phyloP scores from a whole-genome alignment of 2,888 invertebrate species.

The Labia minor region DNA sequence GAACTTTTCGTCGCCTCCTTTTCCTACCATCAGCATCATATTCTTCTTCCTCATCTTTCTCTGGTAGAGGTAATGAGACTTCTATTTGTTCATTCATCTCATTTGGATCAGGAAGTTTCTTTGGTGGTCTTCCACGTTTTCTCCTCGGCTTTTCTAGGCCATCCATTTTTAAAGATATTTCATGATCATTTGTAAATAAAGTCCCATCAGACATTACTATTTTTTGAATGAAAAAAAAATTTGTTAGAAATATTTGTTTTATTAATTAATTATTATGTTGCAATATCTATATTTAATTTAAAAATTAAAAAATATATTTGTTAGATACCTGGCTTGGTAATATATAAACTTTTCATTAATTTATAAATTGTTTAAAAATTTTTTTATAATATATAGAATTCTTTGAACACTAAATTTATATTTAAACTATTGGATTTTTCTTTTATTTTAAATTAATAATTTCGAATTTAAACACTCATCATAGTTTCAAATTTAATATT shows the following conservation, averaged over 20 bases:
- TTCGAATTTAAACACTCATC: too few relatives aligned
- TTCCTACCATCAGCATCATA: constrained; percentile 46
- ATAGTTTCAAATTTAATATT: too few relatives aligned
- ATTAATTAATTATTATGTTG: not conserved
- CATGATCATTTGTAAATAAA: constrained; percentile 53
- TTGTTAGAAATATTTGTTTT: constrained; percentile 13
- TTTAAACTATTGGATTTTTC: too few relatives aligned
- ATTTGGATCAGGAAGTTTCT: constrained; percentile 37
- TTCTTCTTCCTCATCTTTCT: constrained; percentile 32
- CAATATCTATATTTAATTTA: too few relatives aligned
- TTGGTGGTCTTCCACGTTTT: constrained; percentile 60
- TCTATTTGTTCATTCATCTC: constrained; percentile 29
- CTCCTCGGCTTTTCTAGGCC: constrained; percentile 54
- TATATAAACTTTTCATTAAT: too few relatives aligned
- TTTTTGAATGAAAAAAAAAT: constrained; percentile 29
- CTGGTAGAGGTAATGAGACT: constrained; percentile 25
- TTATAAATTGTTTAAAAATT: too few relatives aligned
- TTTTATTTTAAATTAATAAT: too few relatives aligned
- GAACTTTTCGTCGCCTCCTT: constrained; percentile 50
- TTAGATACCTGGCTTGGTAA: too few relatives aligned
- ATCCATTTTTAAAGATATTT: constrained; percentile 50
- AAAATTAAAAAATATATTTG: too few relatives aligned
- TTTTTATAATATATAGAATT: too few relatives aligned
- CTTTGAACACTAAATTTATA: too few relatives aligned
- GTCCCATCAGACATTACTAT: constrained; percentile 52